Conservation (phyloP, 2,888 invertebrate genomes). For the Scotopteryx bipunctaria region DNA sequence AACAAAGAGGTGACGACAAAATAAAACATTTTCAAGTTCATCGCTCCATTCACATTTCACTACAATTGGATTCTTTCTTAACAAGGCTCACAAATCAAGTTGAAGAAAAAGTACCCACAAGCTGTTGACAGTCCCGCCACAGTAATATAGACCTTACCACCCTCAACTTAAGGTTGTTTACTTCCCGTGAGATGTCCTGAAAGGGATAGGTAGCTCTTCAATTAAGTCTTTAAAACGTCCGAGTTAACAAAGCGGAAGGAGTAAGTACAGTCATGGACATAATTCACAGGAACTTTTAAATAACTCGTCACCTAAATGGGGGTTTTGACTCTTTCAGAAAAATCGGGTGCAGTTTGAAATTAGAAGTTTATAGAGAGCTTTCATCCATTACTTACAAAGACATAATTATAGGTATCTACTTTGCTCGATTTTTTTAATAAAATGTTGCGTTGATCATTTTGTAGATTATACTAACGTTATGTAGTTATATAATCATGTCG, state of each 20-base stretch:
- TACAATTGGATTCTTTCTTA: slow-evolving; percentile 7
- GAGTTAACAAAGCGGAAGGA: slow-evolving; percentile 22
- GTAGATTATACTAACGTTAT: too few species aligned
- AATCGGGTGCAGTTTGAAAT: too few species aligned
- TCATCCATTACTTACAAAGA: too few species aligned
- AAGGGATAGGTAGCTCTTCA: slow-evolving; percentile 11
- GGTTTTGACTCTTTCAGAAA: slow-evolving; percentile 14
- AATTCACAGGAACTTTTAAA: slow-evolving; percentile 19
- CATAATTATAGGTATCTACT: too few species aligned
- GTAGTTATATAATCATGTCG: too few species aligned
- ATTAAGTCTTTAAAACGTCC: slow-evolving; percentile 22
- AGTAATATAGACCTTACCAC: slow-evolving; percentile 5
- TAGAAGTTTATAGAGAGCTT: too few species aligned
- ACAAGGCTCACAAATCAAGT: slow-evolving; percentile 21
- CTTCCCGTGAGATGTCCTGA: background rate
- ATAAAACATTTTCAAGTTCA: slow-evolving; percentile 14
- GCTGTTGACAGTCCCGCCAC: background rate
- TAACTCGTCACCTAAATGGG: too few species aligned
- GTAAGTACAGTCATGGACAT: slow-evolving; percentile 16
- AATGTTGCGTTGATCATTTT: too few species aligned
- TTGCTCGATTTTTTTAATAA: too few species aligned
- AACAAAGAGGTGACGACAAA: slow-evolving; percentile 2
- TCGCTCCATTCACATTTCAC: slow-evolving; percentile 9
- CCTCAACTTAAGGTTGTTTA: background rate
- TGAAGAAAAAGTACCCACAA: slow-evolving; percentile 15